Conservation (phyloP, 2,888 invertebrate genomes). For the Axea sp. region DNA sequence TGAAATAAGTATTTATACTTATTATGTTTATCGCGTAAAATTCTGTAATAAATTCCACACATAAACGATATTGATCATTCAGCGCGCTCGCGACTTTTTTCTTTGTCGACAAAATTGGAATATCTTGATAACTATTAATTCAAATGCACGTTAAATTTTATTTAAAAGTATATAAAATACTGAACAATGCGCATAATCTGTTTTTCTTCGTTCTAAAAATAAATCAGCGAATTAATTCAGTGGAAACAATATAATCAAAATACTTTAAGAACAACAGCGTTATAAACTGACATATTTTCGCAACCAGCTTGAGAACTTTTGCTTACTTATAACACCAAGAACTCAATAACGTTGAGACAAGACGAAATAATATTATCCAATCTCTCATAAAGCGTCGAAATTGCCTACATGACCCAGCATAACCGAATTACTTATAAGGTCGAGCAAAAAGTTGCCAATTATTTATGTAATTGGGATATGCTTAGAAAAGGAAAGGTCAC, state of each 20-base stretch:
- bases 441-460: conserved; percentile 11
- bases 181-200: no score
- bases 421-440: conserved; percentile 7
- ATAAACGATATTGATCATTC: conserved; percentile 8
- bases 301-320: no score
- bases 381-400: no score
- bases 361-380: no score
- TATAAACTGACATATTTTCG: no score
- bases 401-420: conserved; percentile 3
- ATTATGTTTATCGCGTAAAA: background rate
- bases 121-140: conserved; percentile 4
- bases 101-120: background rate
- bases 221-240: no score
- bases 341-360: no score
- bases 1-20: background rate
- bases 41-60: conserved; percentile 1
- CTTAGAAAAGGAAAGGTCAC: conserved; percentile 12
- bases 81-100: conserved; percentile 12
- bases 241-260: no score
- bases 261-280: no score
- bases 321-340: no score
- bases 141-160: conserved; percentile 7
- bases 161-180: background rate
- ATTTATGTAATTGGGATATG: conserved; percentile 35
- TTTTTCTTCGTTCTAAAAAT: no score